A percentile compares a stretch with the other conserved stretches of the same genome.
These are phyloP conservation scores for Gymnogyps californianus DNA, from an alignment of 2,113 vertebrate genomes.

Conservation along the genomic window DNA sequence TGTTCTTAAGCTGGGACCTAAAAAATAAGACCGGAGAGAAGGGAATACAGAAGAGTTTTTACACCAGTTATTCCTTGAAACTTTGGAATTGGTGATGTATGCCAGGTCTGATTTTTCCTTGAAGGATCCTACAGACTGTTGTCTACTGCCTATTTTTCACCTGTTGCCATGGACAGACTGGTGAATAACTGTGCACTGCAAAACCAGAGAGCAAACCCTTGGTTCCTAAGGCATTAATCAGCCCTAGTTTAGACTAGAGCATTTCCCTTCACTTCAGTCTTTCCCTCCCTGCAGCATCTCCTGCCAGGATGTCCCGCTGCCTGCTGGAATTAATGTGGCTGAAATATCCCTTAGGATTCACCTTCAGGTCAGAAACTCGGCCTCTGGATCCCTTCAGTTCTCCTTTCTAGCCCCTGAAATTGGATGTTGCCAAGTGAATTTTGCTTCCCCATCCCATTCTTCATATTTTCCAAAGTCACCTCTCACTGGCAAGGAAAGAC, in stretches of 20 bases:
- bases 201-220: neutral
- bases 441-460: slow-evolving; percentile 4
- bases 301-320: slow-evolving; percentile 46
- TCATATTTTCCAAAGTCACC: slow-evolving; percentile 53
- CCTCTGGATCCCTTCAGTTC: slow-evolving; percentile 44
- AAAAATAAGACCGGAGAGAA: neutral
- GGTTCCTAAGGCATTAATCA: slow-evolving; percentile 34
- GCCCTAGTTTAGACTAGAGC: neutral
- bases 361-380: slow-evolving; percentile 48
- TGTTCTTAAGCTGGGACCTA: neutral
- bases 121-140: neutral
- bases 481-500: slow-evolving; percentile 17
- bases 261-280: slow-evolving; percentile 15
- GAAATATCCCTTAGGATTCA: slow-evolving; percentile 53
- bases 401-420: slow-evolving; percentile 20
- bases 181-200: neutral
- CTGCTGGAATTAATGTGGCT: slow-evolving; percentile 40
- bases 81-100: neutral
- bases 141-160: slow-evolving; percentile 7
- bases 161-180: slow-evolving; percentile 6
- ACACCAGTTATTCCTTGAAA: neutral
- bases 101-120: neutral
- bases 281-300: neutral
- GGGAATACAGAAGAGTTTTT: neutral
- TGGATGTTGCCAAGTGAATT: slow-evolving; percentile 27